A percentile compares a stretch with the other conserved stretches of the same genome.
phyloP scores from a whole-genome alignment of 1,140 invertebrate species.

The Pemphigus obesinymphae region DNA sequence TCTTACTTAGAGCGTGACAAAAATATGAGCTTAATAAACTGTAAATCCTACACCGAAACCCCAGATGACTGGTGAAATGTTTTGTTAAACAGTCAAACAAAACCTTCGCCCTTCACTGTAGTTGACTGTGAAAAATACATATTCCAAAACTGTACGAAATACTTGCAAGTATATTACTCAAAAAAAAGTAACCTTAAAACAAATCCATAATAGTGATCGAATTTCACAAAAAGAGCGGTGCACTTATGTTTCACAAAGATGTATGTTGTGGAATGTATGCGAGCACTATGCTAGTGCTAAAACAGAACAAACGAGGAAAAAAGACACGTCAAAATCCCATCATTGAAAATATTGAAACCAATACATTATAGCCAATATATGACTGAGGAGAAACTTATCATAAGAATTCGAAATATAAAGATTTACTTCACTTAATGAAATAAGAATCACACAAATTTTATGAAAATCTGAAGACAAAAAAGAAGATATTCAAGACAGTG shows the following conservation, averaged over 20 bases:
- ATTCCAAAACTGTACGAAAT: slow-evolving; percentile 25
- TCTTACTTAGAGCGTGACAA: slow-evolving; percentile 44
- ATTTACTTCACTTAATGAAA: background rate
- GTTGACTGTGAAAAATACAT: slow-evolving; percentile 23
- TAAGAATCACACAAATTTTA: background rate
- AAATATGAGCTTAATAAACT: slow-evolving; percentile 43
- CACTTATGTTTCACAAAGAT: slow-evolving; percentile 25
- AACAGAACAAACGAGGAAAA: background rate
- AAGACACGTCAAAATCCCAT: no score
- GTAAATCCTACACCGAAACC: no score
- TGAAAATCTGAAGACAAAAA: no score
- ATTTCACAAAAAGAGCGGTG: background rate
- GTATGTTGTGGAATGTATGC: background rate
- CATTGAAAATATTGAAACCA: background rate
- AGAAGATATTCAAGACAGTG: no score
- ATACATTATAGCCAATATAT: background rate
- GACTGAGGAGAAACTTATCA: background rate
- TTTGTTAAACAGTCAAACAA: slow-evolving; percentile 31
- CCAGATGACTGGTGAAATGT: slow-evolving; percentile 41
- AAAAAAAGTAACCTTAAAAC: slow-evolving; percentile 15
- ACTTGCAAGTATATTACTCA: background rate
- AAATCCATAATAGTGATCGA: background rate
- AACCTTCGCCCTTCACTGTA: slow-evolving; percentile 44
- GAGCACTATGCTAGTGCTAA: background rate
- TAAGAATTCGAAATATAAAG: background rate